These are phyloP conservation scores for Lucifuga dentata DNA, from an alignment of 2,113 vertebrate species.

Conservation along the genomic window DNA sequence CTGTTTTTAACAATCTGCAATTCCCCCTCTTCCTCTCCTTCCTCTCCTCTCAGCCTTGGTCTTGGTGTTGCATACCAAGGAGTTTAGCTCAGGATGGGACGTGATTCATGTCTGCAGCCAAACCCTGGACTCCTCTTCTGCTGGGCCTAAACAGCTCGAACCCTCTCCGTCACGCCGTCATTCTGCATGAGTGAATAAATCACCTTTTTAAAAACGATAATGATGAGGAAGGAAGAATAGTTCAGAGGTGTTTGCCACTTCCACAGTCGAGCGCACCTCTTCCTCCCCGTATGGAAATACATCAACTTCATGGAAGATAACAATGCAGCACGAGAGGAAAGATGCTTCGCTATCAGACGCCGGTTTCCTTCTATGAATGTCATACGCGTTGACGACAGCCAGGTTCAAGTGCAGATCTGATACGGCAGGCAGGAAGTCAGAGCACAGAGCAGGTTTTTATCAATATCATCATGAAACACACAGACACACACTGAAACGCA, in stretches of 20 bases:
- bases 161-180: slow-evolving; percentile 12
- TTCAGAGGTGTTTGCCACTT: slow-evolving; percentile 29
- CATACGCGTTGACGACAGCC: slow-evolving; percentile 31
- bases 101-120: slow-evolving; percentile 49
- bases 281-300: slow-evolving; percentile 25
- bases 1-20: background rate
- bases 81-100: slow-evolving; percentile 27
- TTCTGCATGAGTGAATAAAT: slow-evolving; percentile 53
- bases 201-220: slow-evolving; percentile 43
- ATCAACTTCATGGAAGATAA: slow-evolving; percentile 61
- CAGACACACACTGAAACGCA: slow-evolving; percentile 18
- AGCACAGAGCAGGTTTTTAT: slow-evolving; percentile 57
- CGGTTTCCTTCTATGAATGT: slow-evolving; percentile 30
- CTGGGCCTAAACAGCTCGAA: slow-evolving; percentile 25
- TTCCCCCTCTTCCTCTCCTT: background rate
- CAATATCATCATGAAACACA: slow-evolving; percentile 58
- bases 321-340: slow-evolving; percentile 3
- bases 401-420: slow-evolving; percentile 71
- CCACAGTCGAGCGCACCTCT: slow-evolving; percentile 4
- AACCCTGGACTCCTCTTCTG: slow-evolving; percentile 26
- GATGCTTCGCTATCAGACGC: slow-evolving; percentile 43
- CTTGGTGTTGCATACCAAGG: slow-evolving; percentile 36
- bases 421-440: slow-evolving; percentile 59
- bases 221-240: slow-evolving; percentile 23
- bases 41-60: slow-evolving; percentile 1